These are phyloP conservation scores for Lynx canadensis DNA, from an alignment of 2,113 vertebrate genomes.

Conservation along the genomic window DNA sequence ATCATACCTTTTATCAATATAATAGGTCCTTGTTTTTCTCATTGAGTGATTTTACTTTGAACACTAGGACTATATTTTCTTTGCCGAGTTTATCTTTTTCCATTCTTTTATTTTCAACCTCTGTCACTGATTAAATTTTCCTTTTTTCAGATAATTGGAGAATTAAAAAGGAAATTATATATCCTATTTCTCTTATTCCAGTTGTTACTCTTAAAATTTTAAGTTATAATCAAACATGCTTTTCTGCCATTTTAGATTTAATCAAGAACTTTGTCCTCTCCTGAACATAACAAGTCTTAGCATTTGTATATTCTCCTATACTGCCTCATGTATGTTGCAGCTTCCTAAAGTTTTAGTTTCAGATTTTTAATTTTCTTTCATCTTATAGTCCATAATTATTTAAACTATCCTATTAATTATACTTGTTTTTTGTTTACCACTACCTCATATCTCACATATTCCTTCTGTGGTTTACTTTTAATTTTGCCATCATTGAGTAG, in stretches of 20 bases:
- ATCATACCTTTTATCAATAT: neutral
- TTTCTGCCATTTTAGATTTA: neutral
- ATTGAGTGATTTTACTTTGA: constrained; percentile 32
- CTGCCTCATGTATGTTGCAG: neutral
- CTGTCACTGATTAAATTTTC: neutral
- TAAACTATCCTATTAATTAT: neutral
- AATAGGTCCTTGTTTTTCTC: constrained; percentile 5
- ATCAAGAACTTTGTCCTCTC: neutral
- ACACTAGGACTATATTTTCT: neutral
- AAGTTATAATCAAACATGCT: neutral
- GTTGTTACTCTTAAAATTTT: constrained; percentile 21
- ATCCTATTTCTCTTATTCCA: neutral
- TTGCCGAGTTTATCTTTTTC: neutral
- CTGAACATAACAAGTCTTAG: neutral
- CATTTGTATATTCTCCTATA: neutral
- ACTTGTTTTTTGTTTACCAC: neutral
- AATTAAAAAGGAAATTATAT: neutral
- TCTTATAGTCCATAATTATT: neutral
- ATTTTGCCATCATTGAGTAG: neutral
- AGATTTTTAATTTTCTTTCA: neutral
- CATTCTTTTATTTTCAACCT: constrained; percentile 7
- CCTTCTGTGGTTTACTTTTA: neutral
- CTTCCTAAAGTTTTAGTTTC: neutral
- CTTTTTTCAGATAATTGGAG: neutral
- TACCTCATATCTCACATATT: neutral